Evolutionary conservation across 2,888 invertebrate species (phyloP).

Genomic region (Onchidella celtica): DNA sequence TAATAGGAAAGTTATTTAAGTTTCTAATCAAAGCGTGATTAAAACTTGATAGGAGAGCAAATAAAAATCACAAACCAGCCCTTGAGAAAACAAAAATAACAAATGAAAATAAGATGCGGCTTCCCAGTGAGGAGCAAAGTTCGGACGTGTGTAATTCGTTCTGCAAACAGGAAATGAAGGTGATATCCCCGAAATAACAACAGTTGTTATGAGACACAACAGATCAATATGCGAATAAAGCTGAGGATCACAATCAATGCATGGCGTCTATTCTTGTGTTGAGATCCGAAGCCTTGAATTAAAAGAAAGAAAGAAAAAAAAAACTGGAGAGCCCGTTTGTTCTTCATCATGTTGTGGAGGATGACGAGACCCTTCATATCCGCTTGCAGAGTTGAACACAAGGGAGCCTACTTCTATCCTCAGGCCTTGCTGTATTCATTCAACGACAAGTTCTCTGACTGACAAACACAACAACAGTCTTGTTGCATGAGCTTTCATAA

Average conservation of each 20-base stretch:
- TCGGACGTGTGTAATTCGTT: background rate
- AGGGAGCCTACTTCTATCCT: too few species aligned
- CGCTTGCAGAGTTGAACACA: too few species aligned
- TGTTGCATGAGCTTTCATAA: too few species aligned
- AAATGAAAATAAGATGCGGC: background rate
- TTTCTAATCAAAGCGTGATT: background rate
- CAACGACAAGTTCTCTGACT: too few species aligned
- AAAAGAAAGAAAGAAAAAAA: background rate
- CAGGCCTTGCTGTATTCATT: too few species aligned
- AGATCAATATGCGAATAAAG: background rate
- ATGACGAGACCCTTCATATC: too few species aligned
- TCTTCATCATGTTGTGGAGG: background rate
- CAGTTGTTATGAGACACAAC: background rate
- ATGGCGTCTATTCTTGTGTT: background rate
- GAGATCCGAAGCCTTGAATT: background rate
- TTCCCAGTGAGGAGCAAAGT: background rate
- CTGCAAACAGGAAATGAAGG: background rate
- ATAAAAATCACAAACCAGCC: background rate
- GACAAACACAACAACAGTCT: too few species aligned
- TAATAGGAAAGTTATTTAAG: background rate
- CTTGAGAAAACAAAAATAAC: background rate
- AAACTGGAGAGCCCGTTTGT: background rate
- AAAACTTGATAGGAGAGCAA: background rate
- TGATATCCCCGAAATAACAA: conserved; percentile 14
- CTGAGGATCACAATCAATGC: background rate